Percentiles rank a stretch among this genome's conserved stretches.
These are phyloP conservation scores for Brachionus calyciflorus DNA, from an alignment of 1,140 invertebrate genomes.

Conservation along the genomic window DNA sequence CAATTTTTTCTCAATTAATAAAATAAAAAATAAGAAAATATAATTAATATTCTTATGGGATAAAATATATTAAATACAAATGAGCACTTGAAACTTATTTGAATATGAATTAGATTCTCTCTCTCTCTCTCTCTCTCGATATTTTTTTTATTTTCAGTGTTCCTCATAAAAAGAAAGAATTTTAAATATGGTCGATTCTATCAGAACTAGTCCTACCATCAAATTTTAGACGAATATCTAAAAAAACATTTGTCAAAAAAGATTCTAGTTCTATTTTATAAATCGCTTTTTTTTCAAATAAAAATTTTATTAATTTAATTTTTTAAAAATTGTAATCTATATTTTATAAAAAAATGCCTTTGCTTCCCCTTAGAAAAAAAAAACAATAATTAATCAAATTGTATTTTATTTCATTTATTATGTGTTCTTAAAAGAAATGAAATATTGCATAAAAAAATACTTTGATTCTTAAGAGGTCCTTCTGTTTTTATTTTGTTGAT, in stretches of 20 bases:
- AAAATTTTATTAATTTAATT: slow-evolving; percentile 23
- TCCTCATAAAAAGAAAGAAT: neutral
- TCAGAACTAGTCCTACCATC: too few species aligned
- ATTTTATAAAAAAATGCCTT: too few species aligned
- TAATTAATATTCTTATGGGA: slow-evolving; percentile 46
- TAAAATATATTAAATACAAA: slow-evolving; percentile 18
- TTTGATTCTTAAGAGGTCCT: too few species aligned
- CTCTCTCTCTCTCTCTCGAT: too few species aligned
- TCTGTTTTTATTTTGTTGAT: too few species aligned
- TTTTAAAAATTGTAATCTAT: slow-evolving; percentile 1
- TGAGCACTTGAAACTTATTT: slow-evolving; percentile 46
- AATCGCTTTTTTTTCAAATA: too few species aligned
- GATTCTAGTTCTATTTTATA: too few species aligned
- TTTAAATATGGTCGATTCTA: slow-evolving; percentile 22
- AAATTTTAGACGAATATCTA: too few species aligned
- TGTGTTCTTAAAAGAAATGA: too few species aligned
- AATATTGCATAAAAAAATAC: too few species aligned
- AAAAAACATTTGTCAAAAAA: slow-evolving; percentile 44
- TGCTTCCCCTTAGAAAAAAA: slow-evolving; percentile 1
- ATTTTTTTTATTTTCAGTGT: neutral
- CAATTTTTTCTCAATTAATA: slow-evolving; percentile 19
- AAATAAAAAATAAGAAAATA: slow-evolving; percentile 7
- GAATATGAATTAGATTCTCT: slow-evolving; percentile 43
- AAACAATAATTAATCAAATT: too few species aligned
- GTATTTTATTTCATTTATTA: too few species aligned